These are phyloP conservation scores for Falco berigora DNA, from an alignment of 2,797 vertebrate species.

Conservation along the genomic window DNA sequence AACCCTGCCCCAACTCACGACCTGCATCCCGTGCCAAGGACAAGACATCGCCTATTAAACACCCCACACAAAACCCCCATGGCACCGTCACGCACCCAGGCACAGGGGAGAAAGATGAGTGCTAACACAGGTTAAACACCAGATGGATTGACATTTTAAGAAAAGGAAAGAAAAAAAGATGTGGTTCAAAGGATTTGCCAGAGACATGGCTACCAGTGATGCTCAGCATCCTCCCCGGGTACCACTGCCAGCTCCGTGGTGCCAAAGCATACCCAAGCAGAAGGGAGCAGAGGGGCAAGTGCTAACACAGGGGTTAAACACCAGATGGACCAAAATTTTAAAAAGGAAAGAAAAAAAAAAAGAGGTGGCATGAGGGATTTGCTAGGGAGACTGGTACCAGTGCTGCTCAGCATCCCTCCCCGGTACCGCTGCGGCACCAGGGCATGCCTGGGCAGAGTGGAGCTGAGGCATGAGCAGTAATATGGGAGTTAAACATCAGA, in stretches of 20 bases:
- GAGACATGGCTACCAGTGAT: background rate
- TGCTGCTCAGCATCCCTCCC: background rate
- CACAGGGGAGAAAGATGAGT: background rate
- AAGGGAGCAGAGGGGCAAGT: background rate
- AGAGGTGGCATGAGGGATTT: background rate
- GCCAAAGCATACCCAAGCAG: background rate
- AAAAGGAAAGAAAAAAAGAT: background rate
- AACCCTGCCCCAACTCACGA: rapidly evolving
- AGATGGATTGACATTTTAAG: background rate
- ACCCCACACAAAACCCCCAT: rapidly evolving
- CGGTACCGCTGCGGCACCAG: background rate
- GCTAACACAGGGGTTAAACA: background rate
- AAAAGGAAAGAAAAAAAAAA: background rate
- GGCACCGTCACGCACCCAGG: rapidly evolving
- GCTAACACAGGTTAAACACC: background rate
- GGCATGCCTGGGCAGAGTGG: background rate
- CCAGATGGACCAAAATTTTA: background rate
- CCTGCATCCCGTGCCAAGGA: background rate
- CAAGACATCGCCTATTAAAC: rapidly evolving
- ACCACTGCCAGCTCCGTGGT: background rate
- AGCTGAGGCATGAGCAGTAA: background rate
- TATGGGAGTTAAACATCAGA: background rate
- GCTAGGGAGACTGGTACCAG: background rate
- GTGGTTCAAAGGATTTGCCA: background rate
- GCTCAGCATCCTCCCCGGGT: background rate